These are phyloP conservation scores for Pocota personata DNA, from an alignment of 2,888 invertebrate species.

Conservation along the genomic window DNA sequence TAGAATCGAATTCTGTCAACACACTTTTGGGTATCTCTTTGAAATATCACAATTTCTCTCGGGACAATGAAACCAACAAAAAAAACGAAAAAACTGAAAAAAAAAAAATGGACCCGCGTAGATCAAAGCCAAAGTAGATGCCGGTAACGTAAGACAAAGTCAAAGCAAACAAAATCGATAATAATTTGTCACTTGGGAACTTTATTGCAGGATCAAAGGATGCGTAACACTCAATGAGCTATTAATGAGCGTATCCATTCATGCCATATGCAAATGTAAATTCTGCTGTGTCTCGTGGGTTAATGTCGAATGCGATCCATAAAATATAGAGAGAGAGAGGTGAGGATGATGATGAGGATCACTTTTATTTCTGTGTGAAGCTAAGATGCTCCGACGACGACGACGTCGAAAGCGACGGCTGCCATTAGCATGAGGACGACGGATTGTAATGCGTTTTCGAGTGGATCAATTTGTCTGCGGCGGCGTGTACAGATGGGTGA, in stretches of 20 bases:
- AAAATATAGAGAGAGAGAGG: conserved; percentile 66
- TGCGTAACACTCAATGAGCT: conserved; percentile 74
- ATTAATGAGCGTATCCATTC: conserved; percentile 69
- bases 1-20: conserved; percentile 22
- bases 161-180: conserved; percentile 77
- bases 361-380: conserved; percentile 22
- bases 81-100: neutral
- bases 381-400: conserved; percentile 20
- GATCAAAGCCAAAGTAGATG: conserved; percentile 37
- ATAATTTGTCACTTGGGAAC: conserved; percentile 81
- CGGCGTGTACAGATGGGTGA: conserved; percentile 63
- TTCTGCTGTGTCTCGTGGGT: conserved; percentile 56
- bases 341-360: conserved; percentile 42
- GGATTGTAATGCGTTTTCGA: conserved; percentile 79
- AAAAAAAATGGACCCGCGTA: neutral
- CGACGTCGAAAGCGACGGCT: conserved; percentile 23
- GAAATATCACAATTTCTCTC: neutral
- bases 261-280: conserved; percentile 65
- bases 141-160: conserved; percentile 11
- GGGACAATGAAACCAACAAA: neutral
- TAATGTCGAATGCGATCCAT: conserved; percentile 76
- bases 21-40: neutral
- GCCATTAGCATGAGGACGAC: conserved; percentile 72
- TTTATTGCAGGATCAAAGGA: conserved; percentile 79
- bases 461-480: conserved; percentile 80